Conservation (phyloP, 2,113 vertebrate genomes). For the Syngnathus typhle region DNA sequence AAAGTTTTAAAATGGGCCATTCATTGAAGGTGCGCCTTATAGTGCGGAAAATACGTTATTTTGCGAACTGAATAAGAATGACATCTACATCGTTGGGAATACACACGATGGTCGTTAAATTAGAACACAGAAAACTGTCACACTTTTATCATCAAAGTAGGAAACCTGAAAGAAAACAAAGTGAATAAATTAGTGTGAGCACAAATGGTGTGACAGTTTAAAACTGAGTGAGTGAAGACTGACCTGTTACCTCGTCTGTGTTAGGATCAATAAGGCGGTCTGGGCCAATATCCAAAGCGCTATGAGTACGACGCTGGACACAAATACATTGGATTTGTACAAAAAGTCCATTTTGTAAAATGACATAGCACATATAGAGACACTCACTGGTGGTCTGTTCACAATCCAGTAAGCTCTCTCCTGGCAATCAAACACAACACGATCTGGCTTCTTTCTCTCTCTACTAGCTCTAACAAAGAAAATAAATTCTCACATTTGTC, state of each 20-base stretch:
- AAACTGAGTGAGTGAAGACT: conserved; percentile 13
- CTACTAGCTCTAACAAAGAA: conserved; percentile 74
- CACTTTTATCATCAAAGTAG: not conserved
- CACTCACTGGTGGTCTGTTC: conserved; percentile 83
- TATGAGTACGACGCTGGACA: conserved; percentile 76
- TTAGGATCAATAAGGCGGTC: conserved; percentile 80
- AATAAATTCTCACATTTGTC: no score
- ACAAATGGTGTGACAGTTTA: not conserved
- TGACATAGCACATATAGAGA: not conserved
- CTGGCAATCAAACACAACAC: conserved; percentile 88
- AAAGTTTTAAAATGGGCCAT: no score
- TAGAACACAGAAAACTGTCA: not conserved
- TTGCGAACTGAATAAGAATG: no score
- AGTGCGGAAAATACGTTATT: no score
- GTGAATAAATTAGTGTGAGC: not conserved
- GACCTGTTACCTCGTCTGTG: conserved; percentile 83
- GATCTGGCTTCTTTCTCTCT: conserved; percentile 83
- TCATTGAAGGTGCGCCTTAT: no score
- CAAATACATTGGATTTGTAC: not conserved
- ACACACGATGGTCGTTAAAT: not conserved
- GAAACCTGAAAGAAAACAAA: conserved; percentile 3
- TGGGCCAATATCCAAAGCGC: conserved; percentile 79
- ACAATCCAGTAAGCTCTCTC: conserved; percentile 95
- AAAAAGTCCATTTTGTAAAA: not conserved
- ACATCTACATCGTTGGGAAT: not conserved